Conservation (phyloP, 2,113 vertebrate genomes). For the Blennius ocellaris region DNA sequence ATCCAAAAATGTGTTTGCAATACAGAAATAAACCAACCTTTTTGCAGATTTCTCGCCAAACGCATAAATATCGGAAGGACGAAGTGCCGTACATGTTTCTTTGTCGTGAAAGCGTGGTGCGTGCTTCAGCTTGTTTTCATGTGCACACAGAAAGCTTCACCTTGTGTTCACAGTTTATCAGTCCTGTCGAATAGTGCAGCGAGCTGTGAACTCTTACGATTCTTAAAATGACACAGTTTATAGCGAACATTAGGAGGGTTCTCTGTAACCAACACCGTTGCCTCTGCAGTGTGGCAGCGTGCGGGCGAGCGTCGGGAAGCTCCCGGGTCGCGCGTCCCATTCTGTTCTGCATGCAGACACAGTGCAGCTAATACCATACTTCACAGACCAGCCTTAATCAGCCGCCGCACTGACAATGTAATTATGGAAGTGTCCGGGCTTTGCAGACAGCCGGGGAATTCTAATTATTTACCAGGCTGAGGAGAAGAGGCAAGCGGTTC, state of each 20-base stretch:
- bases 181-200: no score
- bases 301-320: constrained; percentile 31
- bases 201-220: no score
- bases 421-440: constrained; percentile 82
- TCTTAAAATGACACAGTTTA: neutral
- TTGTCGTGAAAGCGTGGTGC: no score
- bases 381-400: constrained; percentile 80
- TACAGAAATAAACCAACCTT: no score
- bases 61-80: no score
- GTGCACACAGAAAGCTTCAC: no score
- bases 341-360: constrained; percentile 68
- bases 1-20: no score
- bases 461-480: constrained; percentile 77
- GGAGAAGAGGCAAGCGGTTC: constrained; percentile 47
- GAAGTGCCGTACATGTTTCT: no score
- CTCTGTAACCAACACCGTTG: constrained; percentile 4
- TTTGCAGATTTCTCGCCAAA: no score
- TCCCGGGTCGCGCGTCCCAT: constrained; percentile 31
- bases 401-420: constrained; percentile 80
- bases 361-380: constrained; percentile 72
- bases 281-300: neutral
- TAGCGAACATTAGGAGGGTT: neutral
- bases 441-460: constrained; percentile 73
- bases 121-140: no score
- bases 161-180: no score